Percentiles rank a stretch among this genome's conserved stretches.
phyloP scores from a whole-genome alignment of 1,140 invertebrate genomes.

The Lasaia peninsularis region DNA sequence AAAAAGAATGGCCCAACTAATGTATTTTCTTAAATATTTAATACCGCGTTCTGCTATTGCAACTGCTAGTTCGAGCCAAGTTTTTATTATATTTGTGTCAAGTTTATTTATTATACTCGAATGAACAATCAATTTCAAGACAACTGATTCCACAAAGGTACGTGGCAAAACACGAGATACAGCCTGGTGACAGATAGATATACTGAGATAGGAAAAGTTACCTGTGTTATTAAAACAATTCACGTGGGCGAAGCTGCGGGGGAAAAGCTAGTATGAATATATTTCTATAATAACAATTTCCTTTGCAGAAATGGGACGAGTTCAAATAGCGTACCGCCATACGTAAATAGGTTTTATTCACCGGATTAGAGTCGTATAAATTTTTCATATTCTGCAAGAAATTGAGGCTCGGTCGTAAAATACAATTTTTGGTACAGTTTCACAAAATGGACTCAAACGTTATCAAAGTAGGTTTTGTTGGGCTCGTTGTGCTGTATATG shows the following conservation, averaged over 20 bases:
- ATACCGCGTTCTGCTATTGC: too few species aligned
- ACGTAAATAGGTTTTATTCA: constrained; percentile 17
- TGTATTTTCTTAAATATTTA: too few species aligned
- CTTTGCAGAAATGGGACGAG: constrained; percentile 3
- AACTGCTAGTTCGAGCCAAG: too few species aligned
- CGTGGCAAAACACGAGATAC: background rate
- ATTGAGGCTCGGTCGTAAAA: constrained; percentile 7
- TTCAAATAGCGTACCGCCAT: constrained; percentile 15
- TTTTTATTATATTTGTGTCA: too few species aligned
- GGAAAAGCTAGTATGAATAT: background rate
- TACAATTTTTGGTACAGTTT: constrained; percentile 3
- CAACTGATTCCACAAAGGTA: too few species aligned
- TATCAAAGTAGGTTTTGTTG: background rate
- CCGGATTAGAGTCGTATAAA: constrained; percentile 20
- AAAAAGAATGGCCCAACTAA: background rate
- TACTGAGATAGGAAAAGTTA: too few species aligned
- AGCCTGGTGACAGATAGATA: too few species aligned
- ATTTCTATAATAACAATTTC: background rate
- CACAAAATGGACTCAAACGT: constrained; percentile 5
- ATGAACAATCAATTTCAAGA: too few species aligned
- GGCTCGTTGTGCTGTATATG: background rate
- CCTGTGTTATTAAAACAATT: too few species aligned
- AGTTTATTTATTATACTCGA: too few species aligned
- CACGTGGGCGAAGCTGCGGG: too few species aligned
- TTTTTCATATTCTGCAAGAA: constrained; percentile 18